These are phyloP conservation scores for Doryteuthis pealeii DNA, from an alignment of 1,140 invertebrate species.

Conservation along the genomic window DNA sequence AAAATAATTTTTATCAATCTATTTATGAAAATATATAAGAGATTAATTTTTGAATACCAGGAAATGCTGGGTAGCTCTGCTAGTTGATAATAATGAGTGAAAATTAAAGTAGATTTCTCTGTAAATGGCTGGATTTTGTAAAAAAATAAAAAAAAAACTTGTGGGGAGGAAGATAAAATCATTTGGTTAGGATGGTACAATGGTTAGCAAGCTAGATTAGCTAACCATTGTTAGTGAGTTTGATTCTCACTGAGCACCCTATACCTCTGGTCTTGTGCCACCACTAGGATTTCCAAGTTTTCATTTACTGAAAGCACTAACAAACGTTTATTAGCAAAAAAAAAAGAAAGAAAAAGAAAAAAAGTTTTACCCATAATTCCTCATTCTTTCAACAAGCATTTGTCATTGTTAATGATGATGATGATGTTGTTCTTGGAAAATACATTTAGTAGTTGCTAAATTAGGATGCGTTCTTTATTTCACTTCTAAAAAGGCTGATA, in stretches of 20 bases:
- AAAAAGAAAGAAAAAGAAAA: not conserved
- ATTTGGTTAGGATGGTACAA: not conserved
- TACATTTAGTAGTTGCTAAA: not conserved
- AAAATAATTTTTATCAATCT: no score
- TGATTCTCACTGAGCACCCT: no score
- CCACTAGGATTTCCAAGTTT: no score
- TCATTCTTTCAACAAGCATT: not conserved
- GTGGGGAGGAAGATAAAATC: not conserved
- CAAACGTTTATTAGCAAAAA: not conserved
- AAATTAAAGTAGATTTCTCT: not conserved
- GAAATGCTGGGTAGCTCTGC: not conserved
- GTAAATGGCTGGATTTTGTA: not conserved
- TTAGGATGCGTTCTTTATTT: not conserved
- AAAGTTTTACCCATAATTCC: not conserved
- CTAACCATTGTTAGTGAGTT: no score
- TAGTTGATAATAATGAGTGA: not conserved
- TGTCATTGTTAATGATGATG: not conserved
- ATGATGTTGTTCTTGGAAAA: not conserved
- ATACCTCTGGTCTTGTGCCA: no score
- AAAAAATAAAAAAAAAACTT: not conserved
- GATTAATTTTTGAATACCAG: no score
- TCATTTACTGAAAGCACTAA: not conserved
- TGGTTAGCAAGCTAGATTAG: no score
- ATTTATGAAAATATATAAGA: no score
- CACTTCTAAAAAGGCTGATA: not conserved